These are phyloP conservation scores for Chalcosyrphus nemorum DNA, from an alignment of 2,888 invertebrate genomes.

Conservation along the genomic window DNA sequence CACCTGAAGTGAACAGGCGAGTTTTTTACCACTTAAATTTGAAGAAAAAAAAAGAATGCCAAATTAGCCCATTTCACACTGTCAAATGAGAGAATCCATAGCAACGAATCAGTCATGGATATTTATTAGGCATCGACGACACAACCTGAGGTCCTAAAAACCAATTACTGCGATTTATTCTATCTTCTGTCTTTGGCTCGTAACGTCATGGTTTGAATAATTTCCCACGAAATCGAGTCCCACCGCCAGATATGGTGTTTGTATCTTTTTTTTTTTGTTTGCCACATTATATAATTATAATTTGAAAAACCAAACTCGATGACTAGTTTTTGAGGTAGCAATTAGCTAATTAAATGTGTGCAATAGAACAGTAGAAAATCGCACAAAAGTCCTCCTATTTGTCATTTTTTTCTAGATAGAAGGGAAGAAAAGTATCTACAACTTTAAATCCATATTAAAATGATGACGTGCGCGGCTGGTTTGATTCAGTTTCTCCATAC, in stretches of 20 bases:
- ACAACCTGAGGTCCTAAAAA: no score
- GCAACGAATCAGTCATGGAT: no score
- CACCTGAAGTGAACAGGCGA: neutral
- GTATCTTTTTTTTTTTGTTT: neutral
- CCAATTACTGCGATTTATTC: no score
- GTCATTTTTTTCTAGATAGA: constrained; percentile 38
- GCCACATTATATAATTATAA: constrained; percentile 63
- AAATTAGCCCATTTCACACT: no score
- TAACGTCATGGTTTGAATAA: no score
- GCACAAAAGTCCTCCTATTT: constrained; percentile 40
- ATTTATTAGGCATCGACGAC: no score
- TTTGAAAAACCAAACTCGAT: constrained; percentile 56
- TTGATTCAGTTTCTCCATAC: constrained; percentile 64
- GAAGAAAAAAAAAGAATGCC: no score
- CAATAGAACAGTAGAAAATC: constrained; percentile 25
- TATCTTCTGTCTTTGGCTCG: no score
- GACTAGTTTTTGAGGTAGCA: constrained; percentile 69
- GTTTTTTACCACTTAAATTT: neutral
- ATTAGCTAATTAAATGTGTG: constrained; percentile 69
- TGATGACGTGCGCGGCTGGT: constrained; percentile 66
- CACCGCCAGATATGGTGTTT: constrained; percentile 41
- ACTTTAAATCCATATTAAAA: constrained; percentile 58
- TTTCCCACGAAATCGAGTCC: no score
- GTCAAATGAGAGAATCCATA: neutral
- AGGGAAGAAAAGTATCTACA: constrained; percentile 7